Conservation (phyloP, 2,797 vertebrate genomes). For the Huso huso region DNA sequence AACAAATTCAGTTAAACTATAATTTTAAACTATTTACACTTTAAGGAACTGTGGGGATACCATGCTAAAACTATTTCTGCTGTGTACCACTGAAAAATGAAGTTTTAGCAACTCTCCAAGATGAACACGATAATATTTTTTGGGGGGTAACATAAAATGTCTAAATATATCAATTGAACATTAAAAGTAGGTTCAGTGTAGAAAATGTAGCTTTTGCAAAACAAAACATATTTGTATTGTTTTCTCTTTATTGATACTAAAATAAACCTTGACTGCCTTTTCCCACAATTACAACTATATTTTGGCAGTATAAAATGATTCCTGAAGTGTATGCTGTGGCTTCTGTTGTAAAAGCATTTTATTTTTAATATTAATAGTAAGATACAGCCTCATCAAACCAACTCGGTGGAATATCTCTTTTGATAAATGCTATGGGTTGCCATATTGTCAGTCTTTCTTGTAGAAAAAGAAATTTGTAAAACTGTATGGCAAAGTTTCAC, state of each 20-base stretch:
- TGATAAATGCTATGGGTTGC: neutral
- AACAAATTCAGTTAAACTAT: too few species aligned
- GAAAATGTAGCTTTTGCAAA: too few species aligned
- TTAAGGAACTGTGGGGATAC: neutral
- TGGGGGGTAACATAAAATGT: neutral
- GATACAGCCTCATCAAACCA: neutral
- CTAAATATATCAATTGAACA: neutral
- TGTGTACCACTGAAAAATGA: too few species aligned
- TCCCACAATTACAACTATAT: neutral
- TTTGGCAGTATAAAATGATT: neutral
- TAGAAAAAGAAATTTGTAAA: neutral
- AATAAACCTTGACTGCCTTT: neutral
- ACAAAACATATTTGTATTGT: neutral
- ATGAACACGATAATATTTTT: neutral
- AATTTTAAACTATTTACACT: too few species aligned
- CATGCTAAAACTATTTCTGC: neutral
- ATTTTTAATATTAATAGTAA: neutral
- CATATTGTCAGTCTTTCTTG: neutral
- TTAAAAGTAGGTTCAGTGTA: too few species aligned
- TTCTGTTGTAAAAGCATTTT: neutral
- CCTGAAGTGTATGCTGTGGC: neutral
- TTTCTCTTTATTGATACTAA: neutral
- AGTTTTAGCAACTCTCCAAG: too few species aligned
- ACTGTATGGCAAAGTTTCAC: too few species aligned
- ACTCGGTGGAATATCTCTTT: neutral